These are phyloP conservation scores for Acipenser transmontanus DNA, from an alignment of 2,797 vertebrate species.

Conservation along the genomic window DNA sequence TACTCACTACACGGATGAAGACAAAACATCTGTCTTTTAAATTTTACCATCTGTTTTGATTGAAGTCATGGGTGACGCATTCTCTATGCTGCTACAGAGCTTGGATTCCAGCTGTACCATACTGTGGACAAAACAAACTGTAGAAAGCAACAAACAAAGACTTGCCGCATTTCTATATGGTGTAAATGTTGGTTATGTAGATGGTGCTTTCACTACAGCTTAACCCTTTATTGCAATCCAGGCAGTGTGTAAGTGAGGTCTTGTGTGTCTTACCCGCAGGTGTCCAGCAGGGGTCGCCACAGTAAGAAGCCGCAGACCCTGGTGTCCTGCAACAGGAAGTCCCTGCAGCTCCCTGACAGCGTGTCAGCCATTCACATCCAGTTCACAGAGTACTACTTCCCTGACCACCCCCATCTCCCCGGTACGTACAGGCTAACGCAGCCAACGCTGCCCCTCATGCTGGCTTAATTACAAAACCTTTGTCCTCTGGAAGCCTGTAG, in stretches of 20 bases:
- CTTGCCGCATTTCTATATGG: no score
- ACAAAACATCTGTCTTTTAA: no score
- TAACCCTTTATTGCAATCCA: no score
- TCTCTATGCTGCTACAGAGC: neutral
- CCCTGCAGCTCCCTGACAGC: slow-evolving; percentile 64
- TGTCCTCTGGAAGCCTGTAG: no score
- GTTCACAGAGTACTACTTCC: slow-evolving; percentile 94
- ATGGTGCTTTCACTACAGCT: no score
- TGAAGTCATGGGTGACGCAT: neutral
- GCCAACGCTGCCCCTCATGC: neutral
- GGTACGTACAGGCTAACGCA: slow-evolving; percentile 50
- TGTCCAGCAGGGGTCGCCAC: slow-evolving; percentile 83
- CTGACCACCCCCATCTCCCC: slow-evolving; percentile 75
- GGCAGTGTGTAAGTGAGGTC: no score
- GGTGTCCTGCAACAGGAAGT: slow-evolving; percentile 82
- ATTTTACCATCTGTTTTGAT: no score
- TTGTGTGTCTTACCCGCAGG: slow-evolving; percentile 50
- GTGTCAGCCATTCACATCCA: slow-evolving; percentile 86
- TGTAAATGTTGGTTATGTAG: no score
- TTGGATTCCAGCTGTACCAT: no score
- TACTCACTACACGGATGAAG: neutral
- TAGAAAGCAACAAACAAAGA: no score
- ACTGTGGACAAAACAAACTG: no score
- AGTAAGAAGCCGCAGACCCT: slow-evolving; percentile 86
- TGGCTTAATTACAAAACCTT: neutral